These are phyloP conservation scores for Sebastes fasciatus DNA, from an alignment of 2,113 vertebrate species.

Conservation along the genomic window DNA sequence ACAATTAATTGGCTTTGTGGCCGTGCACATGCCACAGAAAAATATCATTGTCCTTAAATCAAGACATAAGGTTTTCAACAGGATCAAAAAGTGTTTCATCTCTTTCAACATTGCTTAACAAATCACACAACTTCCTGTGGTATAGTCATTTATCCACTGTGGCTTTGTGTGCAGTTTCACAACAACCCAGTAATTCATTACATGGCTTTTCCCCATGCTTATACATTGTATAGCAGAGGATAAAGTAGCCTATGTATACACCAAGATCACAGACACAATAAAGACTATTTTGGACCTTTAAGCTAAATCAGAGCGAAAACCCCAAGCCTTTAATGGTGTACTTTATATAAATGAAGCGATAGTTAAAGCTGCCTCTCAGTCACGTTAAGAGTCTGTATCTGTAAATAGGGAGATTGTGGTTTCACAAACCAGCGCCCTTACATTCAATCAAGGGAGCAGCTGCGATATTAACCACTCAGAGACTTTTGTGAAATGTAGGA, in stretches of 20 bases:
- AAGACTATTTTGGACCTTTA: conserved; percentile 78
- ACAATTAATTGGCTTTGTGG: conserved; percentile 41
- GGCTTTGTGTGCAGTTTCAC: conserved; percentile 53
- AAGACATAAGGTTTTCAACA: conserved; percentile 10
- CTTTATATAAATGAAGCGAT: conserved; percentile 78
- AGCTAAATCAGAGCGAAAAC: conserved; percentile 76
- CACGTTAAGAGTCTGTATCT: conserved; percentile 75
- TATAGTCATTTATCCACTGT: conserved; percentile 30
- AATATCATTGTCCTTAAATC: conserved; percentile 16
- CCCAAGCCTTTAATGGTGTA: conserved; percentile 76
- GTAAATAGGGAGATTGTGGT: conserved; percentile 76
- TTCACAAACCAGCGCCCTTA: conserved; percentile 58
- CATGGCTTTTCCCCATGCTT: conserved; percentile 44
- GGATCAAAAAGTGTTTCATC: conserved; percentile 30
- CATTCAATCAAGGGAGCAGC: conserved; percentile 68
- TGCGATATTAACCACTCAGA: conserved; percentile 75
- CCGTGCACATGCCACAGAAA: conserved; percentile 10
- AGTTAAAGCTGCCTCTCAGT: conserved; percentile 74
- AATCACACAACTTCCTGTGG: conserved; percentile 67
- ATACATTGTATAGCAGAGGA: conserved; percentile 57
- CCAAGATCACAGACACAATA: conserved; percentile 74
- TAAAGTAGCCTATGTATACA: conserved; percentile 36
- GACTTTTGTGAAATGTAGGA: conserved; percentile 62
- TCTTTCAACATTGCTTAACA: conserved; percentile 39
- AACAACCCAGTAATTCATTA: conserved; percentile 29